Evolutionary conservation across 2,888 invertebrate species (phyloP).

Genomic region (Hedya salicella): DNA sequence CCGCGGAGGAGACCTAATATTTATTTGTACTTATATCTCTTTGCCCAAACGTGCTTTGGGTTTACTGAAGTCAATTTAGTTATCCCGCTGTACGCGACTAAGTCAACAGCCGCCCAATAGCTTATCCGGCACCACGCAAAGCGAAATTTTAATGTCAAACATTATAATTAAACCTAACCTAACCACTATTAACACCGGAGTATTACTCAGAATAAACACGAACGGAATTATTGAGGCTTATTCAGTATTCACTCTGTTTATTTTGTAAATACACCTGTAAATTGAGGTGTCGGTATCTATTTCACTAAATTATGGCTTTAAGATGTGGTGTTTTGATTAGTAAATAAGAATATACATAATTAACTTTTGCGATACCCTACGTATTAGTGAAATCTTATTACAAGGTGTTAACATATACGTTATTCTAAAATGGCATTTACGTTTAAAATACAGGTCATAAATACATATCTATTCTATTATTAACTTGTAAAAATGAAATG

Average conservation of each 20-base stretch:
- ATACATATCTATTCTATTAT: too few relatives aligned
- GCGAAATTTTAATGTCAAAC: neutral
- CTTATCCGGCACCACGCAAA: neutral
- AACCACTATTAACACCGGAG: neutral
- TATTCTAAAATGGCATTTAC: too few relatives aligned
- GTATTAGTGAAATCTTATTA: too few relatives aligned
- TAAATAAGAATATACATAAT: neutral
- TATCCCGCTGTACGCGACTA: neutral
- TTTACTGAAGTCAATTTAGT: neutral
- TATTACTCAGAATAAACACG: neutral
- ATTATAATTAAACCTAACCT: too few relatives aligned
- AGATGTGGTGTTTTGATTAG: neutral
- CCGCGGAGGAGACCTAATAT: too few relatives aligned
- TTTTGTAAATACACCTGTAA: neutral
- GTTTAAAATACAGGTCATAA: too few relatives aligned
- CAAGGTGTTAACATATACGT: too few relatives aligned
- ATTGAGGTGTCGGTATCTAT: neutral
- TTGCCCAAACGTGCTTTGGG: too few relatives aligned
- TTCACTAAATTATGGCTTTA: neutral
- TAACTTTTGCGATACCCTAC: too few relatives aligned
- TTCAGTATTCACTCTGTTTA: neutral
- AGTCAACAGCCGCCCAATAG: neutral
- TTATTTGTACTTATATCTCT: too few relatives aligned
- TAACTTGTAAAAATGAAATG: too few relatives aligned
- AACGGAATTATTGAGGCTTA: neutral